Conservation (phyloP, 53 echinoderm and acorn worm genomes). For the Pentamera pediparva region DNA sequence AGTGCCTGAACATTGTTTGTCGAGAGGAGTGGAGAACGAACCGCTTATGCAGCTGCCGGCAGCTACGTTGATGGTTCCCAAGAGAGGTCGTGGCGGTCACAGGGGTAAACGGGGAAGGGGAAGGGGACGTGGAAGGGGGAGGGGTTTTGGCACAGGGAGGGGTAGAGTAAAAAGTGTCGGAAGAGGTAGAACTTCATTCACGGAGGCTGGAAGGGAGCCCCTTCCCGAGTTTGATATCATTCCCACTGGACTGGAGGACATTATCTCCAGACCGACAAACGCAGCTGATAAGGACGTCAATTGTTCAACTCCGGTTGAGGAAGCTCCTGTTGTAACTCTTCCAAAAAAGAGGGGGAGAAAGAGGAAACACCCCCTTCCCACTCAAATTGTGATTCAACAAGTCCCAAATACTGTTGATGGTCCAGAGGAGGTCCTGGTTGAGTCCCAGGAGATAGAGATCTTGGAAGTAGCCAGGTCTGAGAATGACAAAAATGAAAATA, state of each 20-base stretch:
- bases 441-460: background rate
- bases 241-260: background rate
- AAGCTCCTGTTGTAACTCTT: background rate
- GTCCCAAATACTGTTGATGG: too few relatives aligned
- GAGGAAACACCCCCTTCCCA: slow-evolving; percentile 22
- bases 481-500: background rate
- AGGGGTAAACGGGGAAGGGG: background rate
- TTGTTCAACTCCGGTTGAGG: too few relatives aligned
- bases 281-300: background rate
- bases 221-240: slow-evolving; percentile 9
- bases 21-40: background rate
- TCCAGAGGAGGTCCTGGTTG: too few relatives aligned
- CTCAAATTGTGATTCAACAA: slow-evolving; percentile 12
- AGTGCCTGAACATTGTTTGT: slow-evolving; percentile 23
- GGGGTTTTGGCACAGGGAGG: slow-evolving; percentile 1
- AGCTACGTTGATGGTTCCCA: background rate
- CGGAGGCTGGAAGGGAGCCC: background rate
- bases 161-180: slow-evolving; percentile 8
- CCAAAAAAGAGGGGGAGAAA: slow-evolving; percentile 16
- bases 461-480: background rate
- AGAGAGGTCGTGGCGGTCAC: background rate
- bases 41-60: slow-evolving; percentile 15
- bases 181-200: slow-evolving; percentile 19
- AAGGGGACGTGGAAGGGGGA: slow-evolving; percentile 5
- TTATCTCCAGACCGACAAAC: background rate